A percentile compares a stretch with the other conserved stretches of the same genome.
These are phyloP conservation scores for Ochotona curzoniae DNA, from an alignment of 2,113 vertebrate genomes.

Conservation along the genomic window DNA sequence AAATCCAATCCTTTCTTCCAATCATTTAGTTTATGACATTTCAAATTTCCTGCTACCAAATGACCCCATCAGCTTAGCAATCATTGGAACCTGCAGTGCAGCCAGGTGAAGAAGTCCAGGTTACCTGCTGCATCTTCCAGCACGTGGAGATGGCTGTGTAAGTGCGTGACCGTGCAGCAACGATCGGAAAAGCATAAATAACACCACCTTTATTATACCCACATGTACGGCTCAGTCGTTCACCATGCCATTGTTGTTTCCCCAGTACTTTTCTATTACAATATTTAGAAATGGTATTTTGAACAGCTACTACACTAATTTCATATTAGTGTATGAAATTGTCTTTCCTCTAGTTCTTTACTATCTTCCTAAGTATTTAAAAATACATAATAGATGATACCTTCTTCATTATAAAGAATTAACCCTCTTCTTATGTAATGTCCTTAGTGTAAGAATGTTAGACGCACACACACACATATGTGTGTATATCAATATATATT, in stretches of 20 bases:
- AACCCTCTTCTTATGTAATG: constrained; percentile 21
- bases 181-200: background rate
- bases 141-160: background rate
- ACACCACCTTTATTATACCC: constrained; percentile 47
- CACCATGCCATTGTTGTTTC: constrained; percentile 6
- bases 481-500: background rate
- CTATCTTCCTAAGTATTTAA: constrained; percentile 47
- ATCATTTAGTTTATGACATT: background rate
- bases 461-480: background rate
- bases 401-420: constrained; percentile 25
- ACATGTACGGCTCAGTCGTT: background rate
- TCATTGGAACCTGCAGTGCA: background rate
- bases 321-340: constrained; percentile 42
- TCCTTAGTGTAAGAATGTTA: constrained; percentile 36
- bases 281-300: constrained; percentile 58
- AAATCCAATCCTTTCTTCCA: background rate
- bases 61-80: background rate
- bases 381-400: constrained; percentile 44
- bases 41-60: background rate
- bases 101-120: background rate
- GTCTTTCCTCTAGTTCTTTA: constrained; percentile 38
- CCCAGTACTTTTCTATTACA: constrained; percentile 35
- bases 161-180: background rate
- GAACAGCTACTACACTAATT: constrained; percentile 27
- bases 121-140: background rate